A percentile compares a stretch with the other conserved stretches of the same genome.
Evolutionary conservation across 1,140 invertebrate species (phyloP).

Genomic region (Diorhabda carinulata): DNA sequence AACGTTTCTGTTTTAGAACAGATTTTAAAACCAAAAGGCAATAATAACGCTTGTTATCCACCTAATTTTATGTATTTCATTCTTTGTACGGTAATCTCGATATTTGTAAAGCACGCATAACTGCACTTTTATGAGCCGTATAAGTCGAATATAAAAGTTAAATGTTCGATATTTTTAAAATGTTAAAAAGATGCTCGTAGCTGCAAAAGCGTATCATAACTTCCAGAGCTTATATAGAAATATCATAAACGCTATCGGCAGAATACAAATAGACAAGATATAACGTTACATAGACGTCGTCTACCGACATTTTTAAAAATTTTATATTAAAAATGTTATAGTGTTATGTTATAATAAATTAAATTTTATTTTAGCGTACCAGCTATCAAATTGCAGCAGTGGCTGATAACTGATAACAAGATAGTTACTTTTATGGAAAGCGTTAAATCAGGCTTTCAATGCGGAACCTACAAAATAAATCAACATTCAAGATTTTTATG

Average conservation of each 20-base stretch:
- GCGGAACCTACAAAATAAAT: too few relatives aligned
- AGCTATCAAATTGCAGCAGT: not conserved
- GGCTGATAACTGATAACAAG: too few relatives aligned
- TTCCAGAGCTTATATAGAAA: constrained; percentile 14
- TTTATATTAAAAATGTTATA: not conserved
- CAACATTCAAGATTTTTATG: too few relatives aligned
- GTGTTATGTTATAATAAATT: not conserved
- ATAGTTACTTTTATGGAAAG: too few relatives aligned
- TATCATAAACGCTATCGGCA: constrained; percentile 14
- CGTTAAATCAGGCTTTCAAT: too few relatives aligned
- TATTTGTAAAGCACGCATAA: constrained; percentile 1
- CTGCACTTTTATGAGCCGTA: not conserved
- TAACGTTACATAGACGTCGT: not conserved
- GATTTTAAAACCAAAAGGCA: too few relatives aligned
- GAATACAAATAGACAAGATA: constrained; percentile 15
- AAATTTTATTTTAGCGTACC: not conserved
- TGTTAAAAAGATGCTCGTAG: constrained; percentile 10
- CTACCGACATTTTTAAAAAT: not conserved
- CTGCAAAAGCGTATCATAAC: constrained; percentile 9
- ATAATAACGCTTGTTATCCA: too few relatives aligned
- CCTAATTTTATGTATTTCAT: not conserved
- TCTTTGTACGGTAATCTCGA: not conserved
- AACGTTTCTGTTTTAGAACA: too few relatives aligned
- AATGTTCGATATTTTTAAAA: constrained; percentile 9
- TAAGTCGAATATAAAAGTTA: not conserved